Conservation (phyloP, 1,140 invertebrate genomes). For the Scaptomyza graminum region DNA sequence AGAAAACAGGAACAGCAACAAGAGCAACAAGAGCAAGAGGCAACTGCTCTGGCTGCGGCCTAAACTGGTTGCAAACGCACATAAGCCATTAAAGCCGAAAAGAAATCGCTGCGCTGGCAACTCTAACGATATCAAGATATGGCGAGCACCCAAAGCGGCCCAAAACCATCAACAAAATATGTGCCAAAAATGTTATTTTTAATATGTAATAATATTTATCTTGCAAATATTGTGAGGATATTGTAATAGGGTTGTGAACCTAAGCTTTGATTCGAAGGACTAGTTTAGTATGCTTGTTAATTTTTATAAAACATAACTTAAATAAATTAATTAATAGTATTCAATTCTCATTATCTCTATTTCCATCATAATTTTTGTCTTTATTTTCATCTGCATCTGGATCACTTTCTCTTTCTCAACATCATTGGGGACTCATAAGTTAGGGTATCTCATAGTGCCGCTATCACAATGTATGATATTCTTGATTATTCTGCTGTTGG, state of each 20-base stretch:
- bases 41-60: slow-evolving; percentile 21
- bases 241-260: no score
- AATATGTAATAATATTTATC: slow-evolving; percentile 29
- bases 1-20: slow-evolving; percentile 26
- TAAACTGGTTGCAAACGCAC: slow-evolving; percentile 80
- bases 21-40: slow-evolving; percentile 11
- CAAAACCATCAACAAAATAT: slow-evolving; percentile 8
- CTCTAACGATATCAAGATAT: slow-evolving; percentile 68
- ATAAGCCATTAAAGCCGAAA: slow-evolving; percentile 82
- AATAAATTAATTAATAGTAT: no score
- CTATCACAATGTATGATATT: neutral
- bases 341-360: no score
- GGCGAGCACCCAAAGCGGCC: slow-evolving; percentile 13
- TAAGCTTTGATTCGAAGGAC: no score
- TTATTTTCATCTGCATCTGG: no score
- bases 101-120: slow-evolving; percentile 67
- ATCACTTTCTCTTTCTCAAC: no score
- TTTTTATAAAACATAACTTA: no score
- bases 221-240: no score
- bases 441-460: slow-evolving; percentile 27
- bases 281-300: no score
- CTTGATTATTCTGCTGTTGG: slow-evolving; percentile 7
- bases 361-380: no score
- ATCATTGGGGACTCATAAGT: no score
- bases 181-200: slow-evolving; percentile 49